Conservation (phyloP, 2,797 vertebrate genomes). For the Hypotaenidia philippensis region DNA sequence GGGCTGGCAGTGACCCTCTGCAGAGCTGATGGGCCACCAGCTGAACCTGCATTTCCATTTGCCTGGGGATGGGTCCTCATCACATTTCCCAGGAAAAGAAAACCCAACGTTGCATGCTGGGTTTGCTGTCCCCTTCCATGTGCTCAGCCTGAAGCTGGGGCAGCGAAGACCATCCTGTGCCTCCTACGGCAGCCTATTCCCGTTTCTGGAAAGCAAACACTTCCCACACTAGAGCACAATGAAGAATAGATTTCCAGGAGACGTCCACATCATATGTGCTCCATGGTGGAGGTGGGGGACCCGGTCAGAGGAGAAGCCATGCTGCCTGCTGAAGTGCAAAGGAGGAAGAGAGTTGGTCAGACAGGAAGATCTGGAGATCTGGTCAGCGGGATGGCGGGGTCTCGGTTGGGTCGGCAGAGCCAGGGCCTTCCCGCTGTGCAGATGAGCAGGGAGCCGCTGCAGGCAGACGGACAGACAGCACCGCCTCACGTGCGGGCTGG, state of each 20-base stretch:
- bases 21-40: neutral
- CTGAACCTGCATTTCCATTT: neutral
- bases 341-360: neutral
- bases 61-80: neutral
- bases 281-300: neutral
- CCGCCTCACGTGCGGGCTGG: neutral
- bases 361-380: neutral
- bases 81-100: neutral
- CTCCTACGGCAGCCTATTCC: neutral
- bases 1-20: fast-evolving
- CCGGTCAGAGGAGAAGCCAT: neutral
- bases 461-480: neutral
- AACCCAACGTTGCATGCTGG: fast-evolving
- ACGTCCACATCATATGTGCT: neutral
- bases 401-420: neutral
- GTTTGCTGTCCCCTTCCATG: neutral
- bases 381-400: neutral
- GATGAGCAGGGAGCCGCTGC: neutral
- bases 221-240: fast-evolving
- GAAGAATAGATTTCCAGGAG: neutral
- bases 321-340: neutral
- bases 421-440: fast-evolving
- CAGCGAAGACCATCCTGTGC: neutral
- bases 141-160: neutral
- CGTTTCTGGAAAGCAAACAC: neutral